Percentiles rank a stretch among this genome's conserved stretches.
Evolutionary conservation across 2,888 invertebrate genomes (phyloP).

Genomic region (Drosophila paramelanica): DNA sequence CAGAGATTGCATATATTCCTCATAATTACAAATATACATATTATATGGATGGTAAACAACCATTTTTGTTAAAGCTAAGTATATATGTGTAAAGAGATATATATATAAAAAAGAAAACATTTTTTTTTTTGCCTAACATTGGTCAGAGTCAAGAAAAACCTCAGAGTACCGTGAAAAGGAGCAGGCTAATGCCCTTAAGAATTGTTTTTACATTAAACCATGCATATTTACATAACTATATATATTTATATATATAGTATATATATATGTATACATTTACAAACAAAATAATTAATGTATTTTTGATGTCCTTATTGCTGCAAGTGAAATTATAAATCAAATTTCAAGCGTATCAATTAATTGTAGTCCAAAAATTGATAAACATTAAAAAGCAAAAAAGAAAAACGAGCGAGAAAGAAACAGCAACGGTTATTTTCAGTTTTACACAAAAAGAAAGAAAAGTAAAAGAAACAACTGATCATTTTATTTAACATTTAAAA

Average conservation of each 20-base stretch:
- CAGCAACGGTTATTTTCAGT: slow-evolving; percentile 2
- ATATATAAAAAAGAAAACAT: not conserved
- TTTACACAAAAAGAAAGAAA: not conserved
- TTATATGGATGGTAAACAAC: slow-evolving; percentile 6
- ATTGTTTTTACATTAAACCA: slow-evolving; percentile 13
- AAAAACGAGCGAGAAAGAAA: slow-evolving; percentile 9
- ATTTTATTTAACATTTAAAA: not conserved
- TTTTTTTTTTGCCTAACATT: slow-evolving; percentile 1
- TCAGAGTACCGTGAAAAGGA: not conserved
- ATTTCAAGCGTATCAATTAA: slow-evolving; percentile 5
- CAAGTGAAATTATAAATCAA: slow-evolving; percentile 8
- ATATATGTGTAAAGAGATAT: not conserved
- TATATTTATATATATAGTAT: not conserved
- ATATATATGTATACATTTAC: slow-evolving; percentile 6
- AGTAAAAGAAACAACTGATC: not conserved
- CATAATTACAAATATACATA: slow-evolving; percentile 19
- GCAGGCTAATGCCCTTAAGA: slow-evolving; percentile 8
- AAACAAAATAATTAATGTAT: slow-evolving; percentile 50
- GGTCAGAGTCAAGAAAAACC: slow-evolving; percentile 10
- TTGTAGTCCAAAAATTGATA: slow-evolving; percentile 13
- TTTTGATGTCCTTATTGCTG: slow-evolving; percentile 63
- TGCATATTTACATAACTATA: slow-evolving; percentile 8
- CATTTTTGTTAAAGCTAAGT: slow-evolving; percentile 7
- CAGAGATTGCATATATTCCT: slow-evolving; percentile 57
- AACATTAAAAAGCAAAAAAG: too few species aligned